These are phyloP conservation scores for Zelleria hepariella DNA, from an alignment of 2,888 invertebrate species.

Conservation along the genomic window DNA sequence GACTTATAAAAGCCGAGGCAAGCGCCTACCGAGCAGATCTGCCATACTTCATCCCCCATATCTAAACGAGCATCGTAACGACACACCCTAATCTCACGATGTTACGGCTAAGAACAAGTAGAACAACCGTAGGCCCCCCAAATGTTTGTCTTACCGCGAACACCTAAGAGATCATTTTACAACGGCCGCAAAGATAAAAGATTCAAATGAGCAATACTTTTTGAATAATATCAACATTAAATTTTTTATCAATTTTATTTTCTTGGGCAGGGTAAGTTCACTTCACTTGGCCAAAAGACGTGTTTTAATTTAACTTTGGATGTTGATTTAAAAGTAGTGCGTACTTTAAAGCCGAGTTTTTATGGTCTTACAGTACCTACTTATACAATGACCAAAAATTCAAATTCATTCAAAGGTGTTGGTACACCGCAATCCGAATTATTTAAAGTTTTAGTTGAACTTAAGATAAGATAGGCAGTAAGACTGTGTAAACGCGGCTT, in stretches of 20 bases:
- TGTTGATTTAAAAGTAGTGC: too few species aligned
- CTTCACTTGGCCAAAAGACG: too few species aligned
- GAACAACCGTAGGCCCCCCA: constrained; percentile 9
- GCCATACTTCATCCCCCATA: constrained; percentile 61
- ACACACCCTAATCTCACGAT: constrained; percentile 62
- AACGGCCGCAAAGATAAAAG: constrained; percentile 10
- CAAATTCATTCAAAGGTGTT: too few species aligned
- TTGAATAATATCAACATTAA: constrained; percentile 22
- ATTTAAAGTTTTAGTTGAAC: too few species aligned
- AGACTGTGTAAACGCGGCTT: too few species aligned
- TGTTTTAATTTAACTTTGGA: too few species aligned
- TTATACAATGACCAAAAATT: too few species aligned
- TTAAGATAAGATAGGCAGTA: too few species aligned
- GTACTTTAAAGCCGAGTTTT: too few species aligned
- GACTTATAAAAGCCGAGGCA: neutral
- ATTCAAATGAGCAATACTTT: constrained; percentile 18
- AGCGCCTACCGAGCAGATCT: constrained; percentile 5
- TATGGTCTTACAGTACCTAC: too few species aligned
- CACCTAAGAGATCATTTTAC: constrained; percentile 7
- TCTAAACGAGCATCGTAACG: constrained; percentile 70
- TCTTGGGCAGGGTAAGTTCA: neutral
- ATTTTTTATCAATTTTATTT: constrained; percentile 20
- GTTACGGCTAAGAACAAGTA: constrained; percentile 29
- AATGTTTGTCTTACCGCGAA: constrained; percentile 10
- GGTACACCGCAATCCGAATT: too few species aligned